phyloP scores from a whole-genome alignment of 2,113 vertebrate species.

The Lutjanus erythropterus region DNA sequence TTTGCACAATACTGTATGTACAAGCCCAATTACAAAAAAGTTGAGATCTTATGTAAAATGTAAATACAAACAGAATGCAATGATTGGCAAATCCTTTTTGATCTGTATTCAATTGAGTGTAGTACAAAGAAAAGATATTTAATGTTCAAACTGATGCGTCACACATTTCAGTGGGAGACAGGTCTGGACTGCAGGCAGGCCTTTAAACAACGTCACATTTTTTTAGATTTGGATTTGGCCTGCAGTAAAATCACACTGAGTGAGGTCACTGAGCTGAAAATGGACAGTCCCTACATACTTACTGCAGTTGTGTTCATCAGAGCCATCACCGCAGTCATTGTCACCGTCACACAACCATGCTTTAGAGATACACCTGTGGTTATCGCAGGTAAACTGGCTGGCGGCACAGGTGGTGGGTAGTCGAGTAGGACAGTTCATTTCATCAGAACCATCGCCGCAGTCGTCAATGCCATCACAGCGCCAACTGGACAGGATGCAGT shows the following conservation, averaged over 20 bases:
- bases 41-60: too few relatives aligned
- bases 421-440: slow-evolving; percentile 75
- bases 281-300: slow-evolving; percentile 20
- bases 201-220: too few relatives aligned
- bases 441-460: slow-evolving; percentile 82
- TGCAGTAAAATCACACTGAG: background rate
- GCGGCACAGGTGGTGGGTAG: slow-evolving; percentile 69
- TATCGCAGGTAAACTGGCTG: slow-evolving; percentile 71
- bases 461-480: slow-evolving; percentile 81
- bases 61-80: too few relatives aligned
- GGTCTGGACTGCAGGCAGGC: too few relatives aligned
- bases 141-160: too few relatives aligned
- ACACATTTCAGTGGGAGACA: too few relatives aligned
- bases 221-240: too few relatives aligned
- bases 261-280: background rate
- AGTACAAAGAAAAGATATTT: too few relatives aligned
- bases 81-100: too few relatives aligned
- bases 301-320: slow-evolving; percentile 83
- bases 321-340: slow-evolving; percentile 80
- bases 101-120: too few relatives aligned
- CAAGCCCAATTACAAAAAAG: too few relatives aligned
- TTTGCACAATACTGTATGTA: background rate
- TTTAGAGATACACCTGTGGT: slow-evolving; percentile 72
- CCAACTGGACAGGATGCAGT: slow-evolving; percentile 76
- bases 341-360: slow-evolving; percentile 74